These are phyloP conservation scores for Lutjanus campechanus DNA, from an alignment of 2,797 vertebrate species.

Conservation along the genomic window DNA sequence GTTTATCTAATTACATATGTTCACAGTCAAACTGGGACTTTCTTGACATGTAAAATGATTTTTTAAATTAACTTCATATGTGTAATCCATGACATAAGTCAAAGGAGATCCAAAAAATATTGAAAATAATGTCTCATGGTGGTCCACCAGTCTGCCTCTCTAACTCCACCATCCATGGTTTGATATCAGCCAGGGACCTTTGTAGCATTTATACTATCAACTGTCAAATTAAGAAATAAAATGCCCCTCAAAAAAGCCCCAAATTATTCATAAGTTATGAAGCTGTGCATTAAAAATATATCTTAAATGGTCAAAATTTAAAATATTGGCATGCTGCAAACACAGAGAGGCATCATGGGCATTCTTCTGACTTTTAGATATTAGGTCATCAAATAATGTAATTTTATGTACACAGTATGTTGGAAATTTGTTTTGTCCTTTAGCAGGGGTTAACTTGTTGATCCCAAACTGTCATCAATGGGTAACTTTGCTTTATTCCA, in stretches of 20 bases:
- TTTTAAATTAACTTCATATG: too few relatives aligned
- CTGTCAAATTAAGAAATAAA: neutral
- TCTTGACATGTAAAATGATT: too few relatives aligned
- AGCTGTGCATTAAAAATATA: neutral
- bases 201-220: too few relatives aligned
- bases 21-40: too few relatives aligned
- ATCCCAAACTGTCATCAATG: neutral
- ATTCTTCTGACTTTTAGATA: neutral
- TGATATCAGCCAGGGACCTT: too few relatives aligned
- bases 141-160: too few relatives aligned
- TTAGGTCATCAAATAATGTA: neutral
- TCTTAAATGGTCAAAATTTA: neutral
- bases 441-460: neutral
- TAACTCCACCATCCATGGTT: too few relatives aligned
- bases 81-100: too few relatives aligned
- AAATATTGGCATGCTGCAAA: conserved; percentile 9
- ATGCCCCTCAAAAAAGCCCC: neutral
- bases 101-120: too few relatives aligned
- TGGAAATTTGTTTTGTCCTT: neutral
- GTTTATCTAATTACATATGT: too few relatives aligned
- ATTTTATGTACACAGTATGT: neutral
- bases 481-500: neutral
- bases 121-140: too few relatives aligned
- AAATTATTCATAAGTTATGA: neutral
- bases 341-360: conserved; percentile 17